phyloP scores from a whole-genome alignment of 2,113 vertebrate genomes.

The Lipophrys pholis region DNA sequence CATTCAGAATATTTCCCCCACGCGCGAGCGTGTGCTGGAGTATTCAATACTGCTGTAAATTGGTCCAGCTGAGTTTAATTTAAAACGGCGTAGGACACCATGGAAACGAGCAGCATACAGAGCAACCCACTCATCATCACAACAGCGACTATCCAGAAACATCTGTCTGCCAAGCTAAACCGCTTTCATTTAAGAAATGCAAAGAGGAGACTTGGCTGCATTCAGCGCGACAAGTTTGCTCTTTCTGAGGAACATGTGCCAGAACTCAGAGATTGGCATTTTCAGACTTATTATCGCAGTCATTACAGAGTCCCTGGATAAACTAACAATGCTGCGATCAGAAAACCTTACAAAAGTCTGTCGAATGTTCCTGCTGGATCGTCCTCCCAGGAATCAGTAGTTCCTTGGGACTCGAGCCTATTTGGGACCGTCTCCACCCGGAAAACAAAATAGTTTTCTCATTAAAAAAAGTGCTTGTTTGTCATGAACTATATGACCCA shows the following conservation, averaged over 20 bases:
- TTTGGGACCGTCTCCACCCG: not conserved
- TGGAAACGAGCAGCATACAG: slow-evolving; percentile 33
- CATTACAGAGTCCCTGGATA: slow-evolving; percentile 49
- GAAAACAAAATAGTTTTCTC: slow-evolving; percentile 4
- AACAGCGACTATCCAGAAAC: slow-evolving; percentile 19
- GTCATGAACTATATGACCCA: not conserved
- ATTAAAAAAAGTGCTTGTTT: not conserved
- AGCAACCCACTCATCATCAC: slow-evolving; percentile 42
- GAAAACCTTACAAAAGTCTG: slow-evolving; percentile 1
- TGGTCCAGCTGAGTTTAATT: slow-evolving; percentile 25
- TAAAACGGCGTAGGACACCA: slow-evolving; percentile 23
- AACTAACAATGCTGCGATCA: slow-evolving; percentile 19
- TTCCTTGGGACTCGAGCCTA: too few relatives aligned
- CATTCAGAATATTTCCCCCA: slow-evolving; percentile 24
- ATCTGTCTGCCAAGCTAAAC: slow-evolving; percentile 46
- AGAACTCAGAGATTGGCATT: slow-evolving; percentile 37
- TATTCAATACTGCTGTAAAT: slow-evolving; percentile 21
- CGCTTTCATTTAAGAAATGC: slow-evolving; percentile 45
- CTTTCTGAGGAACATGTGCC: slow-evolving; percentile 34
- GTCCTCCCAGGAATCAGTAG: slow-evolving; percentile 9
- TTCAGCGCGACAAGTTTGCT: slow-evolving; percentile 21
- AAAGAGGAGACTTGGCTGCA: slow-evolving; percentile 33
- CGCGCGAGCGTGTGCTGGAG: not conserved
- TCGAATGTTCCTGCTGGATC: slow-evolving; percentile 20
- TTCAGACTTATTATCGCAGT: slow-evolving; percentile 47